A percentile compares a stretch with the other conserved stretches of the same genome.
Conservation (phyloP, 2,888 invertebrate species). For the Acholoe squamosa region DNA sequence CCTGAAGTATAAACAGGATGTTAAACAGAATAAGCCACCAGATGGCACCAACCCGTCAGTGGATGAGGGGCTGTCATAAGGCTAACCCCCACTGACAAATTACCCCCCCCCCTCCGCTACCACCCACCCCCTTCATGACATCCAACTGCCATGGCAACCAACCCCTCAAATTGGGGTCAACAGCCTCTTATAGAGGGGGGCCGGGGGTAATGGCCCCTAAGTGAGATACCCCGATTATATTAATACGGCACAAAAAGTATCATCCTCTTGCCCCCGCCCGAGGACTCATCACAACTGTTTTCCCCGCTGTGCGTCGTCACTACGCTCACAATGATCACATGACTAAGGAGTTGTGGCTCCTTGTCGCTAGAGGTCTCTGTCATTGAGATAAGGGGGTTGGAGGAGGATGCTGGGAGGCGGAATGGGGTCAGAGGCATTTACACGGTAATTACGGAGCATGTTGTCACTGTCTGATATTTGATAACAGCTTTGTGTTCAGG, state of each 20-base stretch:
- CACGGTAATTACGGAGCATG: constrained; percentile 20
- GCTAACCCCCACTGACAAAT: constrained; percentile 4
- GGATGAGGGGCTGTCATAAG: constrained; percentile 50
- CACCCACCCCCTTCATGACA: not conserved
- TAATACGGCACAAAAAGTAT: constrained; percentile 54
- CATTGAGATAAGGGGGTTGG: constrained; percentile 20
- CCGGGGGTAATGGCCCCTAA: constrained; percentile 43
- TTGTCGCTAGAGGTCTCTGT: not conserved
- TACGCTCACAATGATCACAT: not conserved
- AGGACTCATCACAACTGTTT: not conserved
- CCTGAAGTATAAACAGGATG: not conserved
- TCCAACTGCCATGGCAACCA: constrained; percentile 52
- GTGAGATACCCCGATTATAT: constrained; percentile 45
- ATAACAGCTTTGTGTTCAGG: not conserved
- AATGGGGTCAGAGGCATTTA: constrained; percentile 20
- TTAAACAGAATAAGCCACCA: constrained; percentile 35
- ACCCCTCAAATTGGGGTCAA: constrained; percentile 56
- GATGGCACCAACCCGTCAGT: not conserved
- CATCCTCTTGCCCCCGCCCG: not conserved
- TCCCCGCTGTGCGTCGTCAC: constrained; percentile 5
- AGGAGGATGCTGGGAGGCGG: not conserved
- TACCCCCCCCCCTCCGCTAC: not conserved
- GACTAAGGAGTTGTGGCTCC: not conserved
- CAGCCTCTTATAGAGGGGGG: constrained; percentile 40
- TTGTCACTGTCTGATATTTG: constrained; percentile 48